These are phyloP conservation scores for Thymelicus acteon DNA, from an alignment of 2,888 invertebrate genomes.

Conservation along the genomic window DNA sequence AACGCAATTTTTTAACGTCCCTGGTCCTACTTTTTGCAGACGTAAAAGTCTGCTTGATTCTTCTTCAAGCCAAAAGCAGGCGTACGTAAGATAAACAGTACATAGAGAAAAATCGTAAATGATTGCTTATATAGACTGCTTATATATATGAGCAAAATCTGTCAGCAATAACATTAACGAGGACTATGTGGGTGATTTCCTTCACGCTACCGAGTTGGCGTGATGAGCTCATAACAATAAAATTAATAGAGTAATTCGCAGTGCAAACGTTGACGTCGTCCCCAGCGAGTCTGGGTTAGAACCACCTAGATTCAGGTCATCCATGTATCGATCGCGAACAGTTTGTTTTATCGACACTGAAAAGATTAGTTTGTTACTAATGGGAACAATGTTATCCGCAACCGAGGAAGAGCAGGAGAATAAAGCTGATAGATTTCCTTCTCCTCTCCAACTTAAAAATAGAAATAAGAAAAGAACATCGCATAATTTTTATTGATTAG, in stretches of 20 bases:
- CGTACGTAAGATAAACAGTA: background rate
- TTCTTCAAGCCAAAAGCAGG: too few relatives aligned
- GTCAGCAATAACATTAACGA: background rate
- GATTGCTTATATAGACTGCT: background rate
- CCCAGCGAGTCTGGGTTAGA: constrained; percentile 4
- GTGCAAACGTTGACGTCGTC: background rate
- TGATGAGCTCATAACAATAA: constrained; percentile 22
- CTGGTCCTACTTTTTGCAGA: too few relatives aligned
- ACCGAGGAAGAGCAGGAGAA: too few relatives aligned
- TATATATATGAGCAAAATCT: background rate
- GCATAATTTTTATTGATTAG: too few relatives aligned
- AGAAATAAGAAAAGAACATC: too few relatives aligned
- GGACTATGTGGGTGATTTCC: constrained; percentile 9
- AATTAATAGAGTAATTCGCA: constrained; percentile 19
- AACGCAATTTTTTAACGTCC: too few relatives aligned
- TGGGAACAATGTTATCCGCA: too few relatives aligned
- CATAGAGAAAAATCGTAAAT: background rate
- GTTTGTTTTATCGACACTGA: too few relatives aligned
- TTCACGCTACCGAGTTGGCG: background rate
- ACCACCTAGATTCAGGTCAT: constrained; percentile 18
- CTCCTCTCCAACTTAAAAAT: too few relatives aligned
- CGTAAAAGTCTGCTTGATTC: too few relatives aligned
- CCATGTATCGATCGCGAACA: background rate
- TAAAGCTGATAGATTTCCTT: too few relatives aligned
- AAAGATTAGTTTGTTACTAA: too few relatives aligned